These are phyloP conservation scores for Melanostoma mellinum DNA, from an alignment of 2,888 invertebrate species.

Conservation along the genomic window DNA sequence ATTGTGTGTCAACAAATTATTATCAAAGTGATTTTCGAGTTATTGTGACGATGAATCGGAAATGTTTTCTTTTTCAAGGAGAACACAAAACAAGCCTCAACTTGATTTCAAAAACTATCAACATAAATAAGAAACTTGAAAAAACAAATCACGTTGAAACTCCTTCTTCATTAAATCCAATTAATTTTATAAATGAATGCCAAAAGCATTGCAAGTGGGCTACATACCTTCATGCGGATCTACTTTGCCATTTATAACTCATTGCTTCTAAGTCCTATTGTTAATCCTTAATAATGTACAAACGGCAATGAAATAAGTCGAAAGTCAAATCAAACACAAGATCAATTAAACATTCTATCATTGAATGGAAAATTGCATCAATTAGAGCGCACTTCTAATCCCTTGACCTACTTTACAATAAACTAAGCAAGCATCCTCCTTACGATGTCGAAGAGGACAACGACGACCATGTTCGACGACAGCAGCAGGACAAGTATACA, in stretches of 20 bases:
- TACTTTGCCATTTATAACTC: neutral
- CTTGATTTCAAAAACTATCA: too few relatives aligned
- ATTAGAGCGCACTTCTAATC: slow-evolving; percentile 40
- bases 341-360: slow-evolving; percentile 43
- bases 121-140: too few relatives aligned
- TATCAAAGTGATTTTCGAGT: too few relatives aligned
- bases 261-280: neutral
- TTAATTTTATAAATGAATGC: too few relatives aligned
- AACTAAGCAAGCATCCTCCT: neutral
- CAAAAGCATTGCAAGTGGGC: too few relatives aligned
- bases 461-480: neutral
- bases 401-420: slow-evolving; percentile 26
- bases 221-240: too few relatives aligned
- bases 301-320: slow-evolving; percentile 22
- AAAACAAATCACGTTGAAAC: too few relatives aligned
- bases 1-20: too few relatives aligned
- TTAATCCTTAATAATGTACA: slow-evolving; percentile 28
- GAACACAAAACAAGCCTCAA: too few relatives aligned
- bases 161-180: too few relatives aligned
- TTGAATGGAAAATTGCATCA: slow-evolving; percentile 40
- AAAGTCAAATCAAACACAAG: slow-evolving; percentile 36
- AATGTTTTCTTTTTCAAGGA: too few relatives aligned
- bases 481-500: neutral
- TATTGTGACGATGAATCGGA: too few relatives aligned
- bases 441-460: neutral